Evolutionary conservation across 2,113 vertebrate species (phyloP), one percentile per base, ranked within the genome.

Genomic region (Tyto alba): DNA sequence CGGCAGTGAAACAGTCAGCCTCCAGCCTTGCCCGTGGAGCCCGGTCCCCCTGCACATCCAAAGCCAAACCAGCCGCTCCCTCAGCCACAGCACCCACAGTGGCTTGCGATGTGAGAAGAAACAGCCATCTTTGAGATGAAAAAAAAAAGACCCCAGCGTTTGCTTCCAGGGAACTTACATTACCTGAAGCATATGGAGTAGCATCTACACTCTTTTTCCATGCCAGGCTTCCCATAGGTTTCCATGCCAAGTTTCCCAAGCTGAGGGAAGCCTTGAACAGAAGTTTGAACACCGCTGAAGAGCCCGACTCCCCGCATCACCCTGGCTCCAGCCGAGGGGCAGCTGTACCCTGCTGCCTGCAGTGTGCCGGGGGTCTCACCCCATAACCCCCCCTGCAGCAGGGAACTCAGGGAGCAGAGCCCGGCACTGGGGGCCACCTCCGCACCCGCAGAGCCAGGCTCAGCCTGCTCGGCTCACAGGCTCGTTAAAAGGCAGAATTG

Each of bases 41-140:
- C 55, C 1, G 1, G 38, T 15, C 32, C 41, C 67, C 5, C 4
- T 0, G 23, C 4, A 3, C 1, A 7, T 52, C 55, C 85, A 59
- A 30, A 53, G n/a, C 38, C 57, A 4, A 0, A 6, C 38, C 8
- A 0, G 36, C 32, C 56, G 29, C 76, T 27, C 30, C 43, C 21
- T 50, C 10, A 6, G 22, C 27, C 43, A 11, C 53, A 60, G 75
- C 53, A 11, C 34, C 50, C 32, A 2, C 27, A 4, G 17, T 1
- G 2, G 11, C 38, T 29, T 6, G 29, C 1, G 3, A 23, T 5
- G 26, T 0, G 6, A n/a, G 71, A 14, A 18, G 50, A 19, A 16
- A 13, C 0, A 2, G 13, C 41, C 59, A 5, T 11, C 48, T 11
- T 18, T 13, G 43, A 57, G 45, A 30, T 2, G 43, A 8, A 47